These are phyloP conservation scores for Sarcophilus harrisii DNA, from an alignment of 2,797 vertebrate genomes.

Conservation along the genomic window DNA sequence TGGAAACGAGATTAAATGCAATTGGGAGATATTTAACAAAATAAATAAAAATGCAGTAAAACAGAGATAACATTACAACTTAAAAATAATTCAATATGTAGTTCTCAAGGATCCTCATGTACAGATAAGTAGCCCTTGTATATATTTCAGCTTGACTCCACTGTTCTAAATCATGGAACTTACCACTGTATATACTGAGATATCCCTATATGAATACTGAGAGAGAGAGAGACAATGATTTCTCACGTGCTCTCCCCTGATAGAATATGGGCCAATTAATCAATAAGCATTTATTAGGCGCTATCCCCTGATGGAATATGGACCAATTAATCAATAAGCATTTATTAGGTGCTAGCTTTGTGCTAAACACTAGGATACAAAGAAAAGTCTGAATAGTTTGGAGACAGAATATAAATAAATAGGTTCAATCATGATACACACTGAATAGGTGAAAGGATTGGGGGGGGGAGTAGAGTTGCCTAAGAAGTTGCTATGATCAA, in stretches of 20 bases:
- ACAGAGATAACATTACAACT: not conserved
- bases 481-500: not conserved
- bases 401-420: not conserved
- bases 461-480: not conserved
- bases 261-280: not conserved
- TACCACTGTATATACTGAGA: not conserved
- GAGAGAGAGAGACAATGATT: not conserved
- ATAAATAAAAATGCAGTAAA: not conserved
- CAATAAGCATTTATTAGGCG: not conserved
- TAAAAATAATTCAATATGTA: not conserved
- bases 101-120: not conserved
- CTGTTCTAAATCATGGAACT: not conserved
- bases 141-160: not conserved
- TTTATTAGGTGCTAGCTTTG: not conserved
- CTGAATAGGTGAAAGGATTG: not conserved
- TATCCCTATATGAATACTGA: not conserved
- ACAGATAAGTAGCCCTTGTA: not conserved
- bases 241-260: not conserved
- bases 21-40: not conserved
- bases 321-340: not conserved
- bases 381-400: not conserved
- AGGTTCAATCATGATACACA: not conserved
- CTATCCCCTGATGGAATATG: not conserved
- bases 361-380: not conserved
- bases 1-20: not conserved